phyloP scores from a whole-genome alignment of 2,113 vertebrate species.

The Panurus biarmicus region DNA sequence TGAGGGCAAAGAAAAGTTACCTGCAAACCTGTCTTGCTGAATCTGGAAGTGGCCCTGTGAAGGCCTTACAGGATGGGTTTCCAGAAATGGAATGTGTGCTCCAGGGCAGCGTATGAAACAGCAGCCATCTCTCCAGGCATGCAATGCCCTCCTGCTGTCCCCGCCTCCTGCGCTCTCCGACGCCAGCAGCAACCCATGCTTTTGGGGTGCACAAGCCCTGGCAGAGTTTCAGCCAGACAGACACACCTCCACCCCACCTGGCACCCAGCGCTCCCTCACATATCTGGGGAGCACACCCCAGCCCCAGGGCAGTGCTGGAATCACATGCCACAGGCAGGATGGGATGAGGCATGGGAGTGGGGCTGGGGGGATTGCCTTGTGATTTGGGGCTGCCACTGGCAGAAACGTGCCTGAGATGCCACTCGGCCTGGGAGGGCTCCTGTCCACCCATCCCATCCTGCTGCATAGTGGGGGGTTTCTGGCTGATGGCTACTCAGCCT shows the following conservation, averaged over 20 bases:
- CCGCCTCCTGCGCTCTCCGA: fast-evolving
- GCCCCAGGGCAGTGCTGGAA: neutral
- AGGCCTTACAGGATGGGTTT: neutral
- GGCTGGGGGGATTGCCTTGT: neutral
- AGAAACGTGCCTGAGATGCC: fast-evolving
- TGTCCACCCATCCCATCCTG: neutral
- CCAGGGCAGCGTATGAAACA: fast-evolving
- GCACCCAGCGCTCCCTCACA: fast-evolving
- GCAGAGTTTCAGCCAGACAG: neutral
- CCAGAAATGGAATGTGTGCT: neutral
- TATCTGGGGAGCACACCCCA: fast-evolving
- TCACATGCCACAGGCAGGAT: neutral
- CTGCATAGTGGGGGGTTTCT: neutral
- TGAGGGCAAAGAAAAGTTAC: neutral
- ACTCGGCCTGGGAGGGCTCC: neutral
- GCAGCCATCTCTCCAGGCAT: neutral
- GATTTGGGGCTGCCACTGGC: neutral
- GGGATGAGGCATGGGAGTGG: neutral
- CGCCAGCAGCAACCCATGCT: fast-evolving
- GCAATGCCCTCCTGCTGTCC: neutral
- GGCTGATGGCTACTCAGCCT: neutral
- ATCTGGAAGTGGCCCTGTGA: neutral
- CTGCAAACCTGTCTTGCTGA: neutral
- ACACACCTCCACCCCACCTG: neutral
- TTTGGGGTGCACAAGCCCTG: neutral